Evolutionary conservation across 2,888 invertebrate genomes (phyloP).

Genomic region (Aporophyla lueneburgensis): DNA sequence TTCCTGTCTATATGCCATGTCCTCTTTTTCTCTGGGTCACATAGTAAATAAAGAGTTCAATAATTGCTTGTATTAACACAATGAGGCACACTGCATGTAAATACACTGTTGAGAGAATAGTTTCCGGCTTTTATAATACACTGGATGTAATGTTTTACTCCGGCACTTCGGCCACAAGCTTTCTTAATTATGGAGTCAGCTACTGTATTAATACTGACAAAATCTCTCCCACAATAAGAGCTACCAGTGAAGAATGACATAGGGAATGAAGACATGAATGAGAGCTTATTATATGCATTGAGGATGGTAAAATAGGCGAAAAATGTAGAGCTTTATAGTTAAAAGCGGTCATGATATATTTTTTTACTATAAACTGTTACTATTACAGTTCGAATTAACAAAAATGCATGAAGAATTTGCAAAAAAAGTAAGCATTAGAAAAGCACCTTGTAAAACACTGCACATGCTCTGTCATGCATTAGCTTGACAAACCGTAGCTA

Average conservation of each 20-base stretch:
- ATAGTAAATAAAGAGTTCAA: conserved; percentile 4
- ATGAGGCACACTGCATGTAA: neutral
- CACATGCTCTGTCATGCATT: conserved; percentile 67
- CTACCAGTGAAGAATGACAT: neutral
- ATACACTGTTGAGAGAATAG: neutral
- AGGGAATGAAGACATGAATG: neutral
- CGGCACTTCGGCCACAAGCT: too few species aligned
- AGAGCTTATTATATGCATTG: conserved; percentile 4
- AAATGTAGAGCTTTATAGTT: neutral
- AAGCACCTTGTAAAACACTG: conserved; percentile 56
- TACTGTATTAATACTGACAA: neutral
- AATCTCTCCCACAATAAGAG: neutral
- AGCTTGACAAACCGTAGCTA: conserved; percentile 63
- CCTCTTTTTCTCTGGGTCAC: neutral
- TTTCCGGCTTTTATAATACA: neutral
- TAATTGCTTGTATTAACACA: neutral
- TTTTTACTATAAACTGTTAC: neutral
- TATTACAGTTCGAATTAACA: neutral
- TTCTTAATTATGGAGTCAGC: neutral
- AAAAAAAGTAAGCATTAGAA: conserved; percentile 50
- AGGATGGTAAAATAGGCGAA: neutral
- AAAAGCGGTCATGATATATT: neutral
- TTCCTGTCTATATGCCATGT: conserved; percentile 4
- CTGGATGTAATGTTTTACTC: neutral
- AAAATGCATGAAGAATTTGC: neutral